Base-by-base conservation (phyloP, 2,797 vertebrate species). In the Sebastes melanostomus region DNA sequence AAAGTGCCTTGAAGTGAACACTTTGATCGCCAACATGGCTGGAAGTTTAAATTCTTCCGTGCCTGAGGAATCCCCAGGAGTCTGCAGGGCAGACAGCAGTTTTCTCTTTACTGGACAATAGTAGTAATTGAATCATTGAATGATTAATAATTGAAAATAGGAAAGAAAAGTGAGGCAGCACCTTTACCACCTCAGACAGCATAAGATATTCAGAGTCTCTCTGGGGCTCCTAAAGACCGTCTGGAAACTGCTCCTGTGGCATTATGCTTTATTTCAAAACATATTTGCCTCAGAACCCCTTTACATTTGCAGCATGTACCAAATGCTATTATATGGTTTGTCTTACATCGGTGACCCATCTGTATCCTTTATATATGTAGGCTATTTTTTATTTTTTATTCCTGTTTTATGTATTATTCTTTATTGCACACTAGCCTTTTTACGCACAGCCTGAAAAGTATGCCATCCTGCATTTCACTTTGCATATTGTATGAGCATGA, bases 101-200 rank as follows among this genome's bases (percentile, higher is more conserved):
- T 50, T 34, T 36, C 3, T 72, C 52, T 71, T 42, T n/a, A 8
- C 18, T 55, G 22, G 60, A 81, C 36, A 38, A 38, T 38, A 38
- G 36, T 38, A 66, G 1, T 32, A 75, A 79, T 25, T 27, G 56
- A 84, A 42, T 2, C 42, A 69, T 4, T 70, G 58, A 25, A 75
- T 75, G n/a, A 77, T 84, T 56, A 80, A 88, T 69, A 63, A 84
- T 75, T 80, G 3, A 85, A 78, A 66, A 52, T 25, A 72, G 27
- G 30, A 22, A 75, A 63, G 20, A 66, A 72, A 25, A 34, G 24
- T 54, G 52, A 50, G 25, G 30, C 30, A 52, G 50, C 20, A 6
- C 50, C 68, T 72, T 55, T 30, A 77, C 30, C 1, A 4, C 32
- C 12, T 60, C 58, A 72, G 67, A 46, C 29, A 86, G 71, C 42